Evolutionary conservation across 2,888 invertebrate genomes (phyloP).

Genomic region (Orthonevra nobilis): DNA sequence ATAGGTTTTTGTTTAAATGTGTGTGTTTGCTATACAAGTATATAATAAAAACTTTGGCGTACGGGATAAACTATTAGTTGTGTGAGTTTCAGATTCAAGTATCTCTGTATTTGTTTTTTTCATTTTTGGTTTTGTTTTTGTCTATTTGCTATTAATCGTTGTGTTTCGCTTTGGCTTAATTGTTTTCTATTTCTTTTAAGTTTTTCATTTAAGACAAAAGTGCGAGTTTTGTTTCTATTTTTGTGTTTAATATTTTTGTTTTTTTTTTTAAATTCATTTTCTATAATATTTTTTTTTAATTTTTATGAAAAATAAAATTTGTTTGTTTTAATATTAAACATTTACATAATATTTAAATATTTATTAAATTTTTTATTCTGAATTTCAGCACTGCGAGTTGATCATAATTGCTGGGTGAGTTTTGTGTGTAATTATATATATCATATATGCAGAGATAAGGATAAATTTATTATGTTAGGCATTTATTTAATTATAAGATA

Average conservation of each 20-base stretch:
- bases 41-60: constrained; percentile 7
- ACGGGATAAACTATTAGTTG: background rate
- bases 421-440: background rate
- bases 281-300: constrained; percentile 13
- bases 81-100: background rate
- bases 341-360: constrained; percentile 50
- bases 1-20: background rate
- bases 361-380: constrained; percentile 4
- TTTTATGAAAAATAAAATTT: constrained; percentile 3
- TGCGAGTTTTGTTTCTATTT: constrained; percentile 60
- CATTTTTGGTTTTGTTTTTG: background rate
- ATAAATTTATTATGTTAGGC: too few relatives aligned
- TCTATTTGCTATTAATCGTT: constrained; percentile 32
- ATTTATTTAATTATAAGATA: too few relatives aligned
- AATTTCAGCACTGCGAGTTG: constrained; percentile 49
- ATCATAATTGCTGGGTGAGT: too few relatives aligned
- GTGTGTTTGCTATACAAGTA: constrained; percentile 3
- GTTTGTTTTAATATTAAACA: constrained; percentile 28
- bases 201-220: constrained; percentile 22
- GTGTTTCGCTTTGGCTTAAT: constrained; percentile 21
- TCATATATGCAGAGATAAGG: background rate
- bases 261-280: constrained; percentile 16
- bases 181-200: background rate
- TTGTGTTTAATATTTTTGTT: constrained; percentile 28
- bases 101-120: background rate